Evolutionary conservation across 30 jellyfish, hydroid and myxozoan genomes (phyloP).

Genomic region (Hydractinia echinata): DNA sequence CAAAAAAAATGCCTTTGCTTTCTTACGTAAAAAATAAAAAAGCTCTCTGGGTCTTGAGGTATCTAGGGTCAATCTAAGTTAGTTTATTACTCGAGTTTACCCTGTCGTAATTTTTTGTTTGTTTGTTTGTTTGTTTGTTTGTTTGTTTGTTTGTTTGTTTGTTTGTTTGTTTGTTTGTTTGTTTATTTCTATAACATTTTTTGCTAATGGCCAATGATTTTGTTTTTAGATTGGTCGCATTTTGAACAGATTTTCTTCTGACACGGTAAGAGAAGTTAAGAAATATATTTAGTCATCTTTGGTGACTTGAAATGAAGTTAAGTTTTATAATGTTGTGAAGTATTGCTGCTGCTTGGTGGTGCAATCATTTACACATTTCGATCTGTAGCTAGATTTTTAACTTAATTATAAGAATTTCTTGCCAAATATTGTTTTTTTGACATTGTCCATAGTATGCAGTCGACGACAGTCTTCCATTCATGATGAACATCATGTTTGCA

Average conservation of each 20-base stretch:
- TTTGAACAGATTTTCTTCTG: constrained; percentile 79
- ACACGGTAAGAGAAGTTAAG: constrained; percentile 57
- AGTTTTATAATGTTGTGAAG: not conserved
- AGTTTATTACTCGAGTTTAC: too few species aligned
- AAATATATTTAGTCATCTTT: not conserved
- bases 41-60: too few species aligned
- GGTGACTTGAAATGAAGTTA: not conserved
- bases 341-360: not conserved
- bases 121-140: too few species aligned
- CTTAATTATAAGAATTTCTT: not conserved
- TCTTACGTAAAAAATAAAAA: too few species aligned
- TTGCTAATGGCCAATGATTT: not conserved
- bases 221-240: constrained; percentile 71
- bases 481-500: constrained; percentile 84
- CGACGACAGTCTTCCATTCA: constrained; percentile 90
- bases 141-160: too few species aligned
- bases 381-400: not conserved
- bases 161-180: too few species aligned
- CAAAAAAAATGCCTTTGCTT: too few species aligned
- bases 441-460: constrained; percentile 58
- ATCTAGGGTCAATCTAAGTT: too few species aligned
- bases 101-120: too few species aligned
- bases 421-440: not conserved
- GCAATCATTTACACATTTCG: not conserved
- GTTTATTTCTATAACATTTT: not conserved